Conservation (phyloP, 2,113 vertebrate species). For the Melospiza georgiana region DNA sequence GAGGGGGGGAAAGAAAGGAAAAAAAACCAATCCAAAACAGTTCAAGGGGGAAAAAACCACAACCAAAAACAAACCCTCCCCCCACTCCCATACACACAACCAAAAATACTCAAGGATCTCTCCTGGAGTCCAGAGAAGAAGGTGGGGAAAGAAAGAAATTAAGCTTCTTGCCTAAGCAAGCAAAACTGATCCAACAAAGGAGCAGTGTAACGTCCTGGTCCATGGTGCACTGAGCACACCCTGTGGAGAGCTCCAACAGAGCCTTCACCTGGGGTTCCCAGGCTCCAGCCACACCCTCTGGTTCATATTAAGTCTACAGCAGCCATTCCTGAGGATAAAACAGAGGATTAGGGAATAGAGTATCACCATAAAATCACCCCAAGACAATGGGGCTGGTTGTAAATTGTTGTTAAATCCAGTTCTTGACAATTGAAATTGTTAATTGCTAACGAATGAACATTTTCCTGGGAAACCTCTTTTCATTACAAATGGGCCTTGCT, state of each 20-base stretch:
- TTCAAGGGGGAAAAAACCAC: background rate
- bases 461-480: background rate
- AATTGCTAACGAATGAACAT: background rate
- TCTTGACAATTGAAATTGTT: background rate
- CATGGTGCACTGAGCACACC: accelerated
- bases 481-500: background rate
- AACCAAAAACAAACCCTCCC: too few relatives aligned
- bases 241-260: accelerated
- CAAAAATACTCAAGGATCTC: background rate
- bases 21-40: too few relatives aligned
- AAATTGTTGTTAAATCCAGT: background rate
- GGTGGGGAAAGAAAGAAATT: background rate
- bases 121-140: background rate
- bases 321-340: background rate
- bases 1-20: too few relatives aligned
- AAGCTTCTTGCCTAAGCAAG: background rate
- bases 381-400: background rate
- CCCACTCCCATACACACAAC: background rate
- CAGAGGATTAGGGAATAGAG: too few relatives aligned
- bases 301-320: background rate
- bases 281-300: background rate
- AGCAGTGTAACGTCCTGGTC: accelerated
- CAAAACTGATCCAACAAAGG: background rate
- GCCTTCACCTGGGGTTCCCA: accelerated
- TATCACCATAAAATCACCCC: background rate